Base-by-base conservation (phyloP, 2,113 vertebrate genomes). In the Lontra canadensis region DNA sequence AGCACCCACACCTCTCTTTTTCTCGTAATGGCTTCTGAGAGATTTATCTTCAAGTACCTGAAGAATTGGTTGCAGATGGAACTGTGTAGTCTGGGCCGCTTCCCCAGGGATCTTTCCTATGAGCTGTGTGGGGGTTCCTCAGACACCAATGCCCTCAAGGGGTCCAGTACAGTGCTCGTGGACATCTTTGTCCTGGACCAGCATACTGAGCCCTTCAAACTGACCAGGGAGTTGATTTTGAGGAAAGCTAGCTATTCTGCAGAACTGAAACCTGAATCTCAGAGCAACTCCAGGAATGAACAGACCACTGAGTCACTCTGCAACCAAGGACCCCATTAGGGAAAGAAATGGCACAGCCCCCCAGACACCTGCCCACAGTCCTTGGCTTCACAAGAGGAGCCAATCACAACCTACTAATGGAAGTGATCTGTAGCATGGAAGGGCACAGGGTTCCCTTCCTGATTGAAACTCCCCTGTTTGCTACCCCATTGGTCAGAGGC, bases 331-430 rank as follows among this genome's bases (percentile, higher is more conserved):
- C 34, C 65, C 67, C 17, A 39, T 26, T 10, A 2, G 12, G 1
- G n/a, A 39, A 67, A 57, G 8, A 26, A 39, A 34, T 4, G 12
- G 7, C 21, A 44, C n/a, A 61, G 9, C 7, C 10, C 2, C 34
- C 26, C 10, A 6, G 14, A 61, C 63, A 34, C 47, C 17, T 8
- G 7, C 18, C 31, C 65, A 49, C 11, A 13, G 2, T 1, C 18
- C 0, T 4, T 0, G 3, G 8, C 2, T 61, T 14, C 29, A 8
- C 11, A 8, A 36, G 17, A n/a, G 12, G 8, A 34, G 7, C 3
- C 63, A 18, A 25, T 15, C 57, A 1, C 14, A 0, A 13, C 26
- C 18, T 9, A 26, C 31, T 49, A 1, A n/a, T 3, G 29, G 44
- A 71, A 36, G 61, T 3, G 36, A 1, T 61, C 18, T 55, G 34